Evolutionary conservation across 1,140 invertebrate species (phyloP).

Genomic region (Aradophagus sp.): DNA sequence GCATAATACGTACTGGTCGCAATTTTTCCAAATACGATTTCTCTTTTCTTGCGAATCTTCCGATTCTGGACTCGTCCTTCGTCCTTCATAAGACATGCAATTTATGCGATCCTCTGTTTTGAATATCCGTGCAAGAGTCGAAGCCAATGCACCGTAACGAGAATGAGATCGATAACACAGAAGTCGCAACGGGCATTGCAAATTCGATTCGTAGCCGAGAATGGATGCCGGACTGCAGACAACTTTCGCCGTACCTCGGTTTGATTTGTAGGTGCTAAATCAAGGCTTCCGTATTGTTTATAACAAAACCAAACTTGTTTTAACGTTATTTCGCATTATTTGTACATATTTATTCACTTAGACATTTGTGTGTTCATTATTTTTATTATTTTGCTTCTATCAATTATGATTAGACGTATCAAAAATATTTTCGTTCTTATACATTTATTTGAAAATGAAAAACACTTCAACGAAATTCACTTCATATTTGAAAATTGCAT

Average conservation of each 20-base stretch:
- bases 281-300: too few species aligned
- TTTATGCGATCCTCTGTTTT: conserved; percentile 64
- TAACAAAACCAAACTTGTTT: too few species aligned
- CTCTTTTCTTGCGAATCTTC: conserved; percentile 39
- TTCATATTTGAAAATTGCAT: too few species aligned
- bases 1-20: conserved; percentile 39
- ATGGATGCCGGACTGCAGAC: conserved; percentile 19
- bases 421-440: too few species aligned
- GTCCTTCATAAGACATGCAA: conserved; percentile 65
- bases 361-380: too few species aligned
- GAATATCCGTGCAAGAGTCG: conserved; percentile 58
- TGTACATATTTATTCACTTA: too few species aligned
- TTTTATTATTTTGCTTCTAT: too few species aligned
- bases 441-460: too few species aligned
- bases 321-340: too few species aligned
- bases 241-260: conserved; percentile 6
- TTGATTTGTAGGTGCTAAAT: too few species aligned
- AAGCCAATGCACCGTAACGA: conserved; percentile 54
- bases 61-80: conserved; percentile 49
- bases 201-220: conserved; percentile 49
- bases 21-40: conserved; percentile 47
- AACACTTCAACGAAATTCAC: too few species aligned
- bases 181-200: conserved; percentile 53
- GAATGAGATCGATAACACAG: conserved; percentile 57
- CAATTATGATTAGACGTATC: too few species aligned